Percentiles rank a stretch among this genome's conserved stretches.
These are phyloP conservation scores for Drosophila ercepeae DNA, from an alignment of 1,140 invertebrate species.

Conservation along the genomic window DNA sequence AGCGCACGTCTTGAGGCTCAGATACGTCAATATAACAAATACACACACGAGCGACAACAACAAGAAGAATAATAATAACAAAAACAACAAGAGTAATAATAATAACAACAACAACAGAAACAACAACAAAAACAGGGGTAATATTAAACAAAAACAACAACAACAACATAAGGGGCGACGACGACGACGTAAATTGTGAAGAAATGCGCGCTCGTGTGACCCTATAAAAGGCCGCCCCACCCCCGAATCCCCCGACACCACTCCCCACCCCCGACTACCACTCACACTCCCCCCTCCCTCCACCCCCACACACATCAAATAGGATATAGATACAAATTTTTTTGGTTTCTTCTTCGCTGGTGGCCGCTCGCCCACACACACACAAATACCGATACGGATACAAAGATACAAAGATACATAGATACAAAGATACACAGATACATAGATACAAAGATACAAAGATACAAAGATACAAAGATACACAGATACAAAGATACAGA, in stretches of 20 bases:
- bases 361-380: conserved; percentile 40
- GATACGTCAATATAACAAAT: conserved; percentile 72
- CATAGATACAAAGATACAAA: no score
- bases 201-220: conserved; percentile 80
- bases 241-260: no score
- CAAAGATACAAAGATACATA: no score
- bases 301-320: conserved; percentile 62
- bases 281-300: background rate
- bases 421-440: no score
- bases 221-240: conserved; percentile 53
- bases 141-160: conserved; percentile 8
- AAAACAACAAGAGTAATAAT: conserved; percentile 37
- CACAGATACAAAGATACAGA: no score
- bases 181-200: conserved; percentile 72
- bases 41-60: conserved; percentile 45
- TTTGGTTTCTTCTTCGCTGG: conserved; percentile 59
- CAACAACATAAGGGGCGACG: conserved; percentile 36
- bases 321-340: conserved; percentile 82
- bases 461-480: no score
- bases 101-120: background rate
- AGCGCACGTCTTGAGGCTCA: conserved; percentile 70
- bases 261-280: no score
- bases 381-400: conserved; percentile 17
- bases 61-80: no score
- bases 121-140: conserved; percentile 12